These are phyloP conservation scores for Ooceraea biroi DNA, from an alignment of 1,140 invertebrate species.

Conservation along the genomic window DNA sequence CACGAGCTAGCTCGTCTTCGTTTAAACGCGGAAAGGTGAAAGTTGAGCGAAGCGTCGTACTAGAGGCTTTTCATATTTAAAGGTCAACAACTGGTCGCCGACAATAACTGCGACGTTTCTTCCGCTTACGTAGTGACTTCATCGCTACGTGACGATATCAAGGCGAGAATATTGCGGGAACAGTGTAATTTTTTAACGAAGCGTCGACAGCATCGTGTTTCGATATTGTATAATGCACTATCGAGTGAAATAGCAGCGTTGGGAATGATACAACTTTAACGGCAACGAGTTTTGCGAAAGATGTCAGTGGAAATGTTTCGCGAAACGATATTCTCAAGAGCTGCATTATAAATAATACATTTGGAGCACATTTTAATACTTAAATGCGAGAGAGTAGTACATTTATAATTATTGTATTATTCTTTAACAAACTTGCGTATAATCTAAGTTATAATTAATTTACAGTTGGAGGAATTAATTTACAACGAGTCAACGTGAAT, in stretches of 20 bases:
- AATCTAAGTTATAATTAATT: too few relatives aligned
- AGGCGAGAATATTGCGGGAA: background rate
- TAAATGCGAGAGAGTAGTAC: too few relatives aligned
- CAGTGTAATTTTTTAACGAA: slow-evolving; percentile 36
- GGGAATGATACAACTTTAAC: background rate
- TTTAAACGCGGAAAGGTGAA: slow-evolving; percentile 58
- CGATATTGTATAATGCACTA: slow-evolving; percentile 28
- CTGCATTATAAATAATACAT: too few relatives aligned
- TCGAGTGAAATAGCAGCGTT: background rate
- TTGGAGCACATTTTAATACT: too few relatives aligned
- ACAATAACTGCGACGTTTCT: slow-evolving; percentile 59
- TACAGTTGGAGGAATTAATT: too few relatives aligned
- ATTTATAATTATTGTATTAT: too few relatives aligned
- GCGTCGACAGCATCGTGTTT: background rate
- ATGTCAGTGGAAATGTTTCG: background rate
- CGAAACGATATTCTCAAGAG: too few relatives aligned
- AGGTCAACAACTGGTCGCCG: slow-evolving; percentile 56
- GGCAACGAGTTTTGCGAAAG: background rate
- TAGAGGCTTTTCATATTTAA: slow-evolving; percentile 60
- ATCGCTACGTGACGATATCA: slow-evolving; percentile 42
- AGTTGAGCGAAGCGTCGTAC: slow-evolving; percentile 52
- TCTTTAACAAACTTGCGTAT: too few relatives aligned
- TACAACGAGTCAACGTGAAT: background rate
- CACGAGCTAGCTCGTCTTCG: slow-evolving; percentile 44
- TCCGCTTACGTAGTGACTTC: slow-evolving; percentile 54